phyloP scores from a whole-genome alignment of 2,888 invertebrate genomes.

The Monoplex corrugatus region DNA sequence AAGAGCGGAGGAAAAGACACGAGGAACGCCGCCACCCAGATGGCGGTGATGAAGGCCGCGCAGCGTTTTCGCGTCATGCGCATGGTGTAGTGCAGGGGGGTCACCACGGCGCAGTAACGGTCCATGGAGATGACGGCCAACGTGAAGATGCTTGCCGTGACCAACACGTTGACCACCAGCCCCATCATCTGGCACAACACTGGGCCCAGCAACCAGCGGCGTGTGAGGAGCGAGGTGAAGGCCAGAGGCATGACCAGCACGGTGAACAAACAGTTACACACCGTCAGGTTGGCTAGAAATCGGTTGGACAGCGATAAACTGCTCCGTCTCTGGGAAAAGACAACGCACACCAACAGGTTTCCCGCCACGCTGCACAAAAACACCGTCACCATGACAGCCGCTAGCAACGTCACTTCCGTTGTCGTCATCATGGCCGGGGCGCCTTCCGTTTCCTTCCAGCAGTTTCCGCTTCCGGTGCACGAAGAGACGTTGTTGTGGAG shows the following conservation, averaged over 20 bases:
- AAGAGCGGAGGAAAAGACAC: slow-evolving; percentile 81
- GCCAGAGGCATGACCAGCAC: slow-evolving; percentile 82
- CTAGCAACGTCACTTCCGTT: slow-evolving; percentile 63
- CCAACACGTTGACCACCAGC: slow-evolving; percentile 85
- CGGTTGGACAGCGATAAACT: slow-evolving; percentile 90
- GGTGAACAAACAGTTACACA: slow-evolving; percentile 83
- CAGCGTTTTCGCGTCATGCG: slow-evolving; percentile 82
- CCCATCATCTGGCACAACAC: slow-evolving; percentile 85
- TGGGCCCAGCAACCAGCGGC: slow-evolving; percentile 72
- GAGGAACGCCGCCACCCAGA: slow-evolving; percentile 81
- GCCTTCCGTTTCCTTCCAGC: neutral
- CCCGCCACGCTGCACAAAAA: slow-evolving; percentile 85
- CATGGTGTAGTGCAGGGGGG: slow-evolving; percentile 86
- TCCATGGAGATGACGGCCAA: slow-evolving; percentile 86
- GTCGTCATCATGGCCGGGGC: slow-evolving; percentile 36
- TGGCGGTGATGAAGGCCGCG: slow-evolving; percentile 80
- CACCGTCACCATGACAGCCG: slow-evolving; percentile 64
- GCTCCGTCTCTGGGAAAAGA: slow-evolving; percentile 88
- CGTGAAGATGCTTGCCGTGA: slow-evolving; percentile 85
- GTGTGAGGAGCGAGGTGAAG: slow-evolving; percentile 78
- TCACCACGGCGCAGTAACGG: slow-evolving; percentile 87
- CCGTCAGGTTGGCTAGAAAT: slow-evolving; percentile 84
- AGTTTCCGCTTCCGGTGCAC: neutral
- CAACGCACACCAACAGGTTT: slow-evolving; percentile 88
- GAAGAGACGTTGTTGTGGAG: neutral